These are phyloP conservation scores for Littorina saxatilis DNA, from an alignment of 1,140 invertebrate genomes.

Conservation along the genomic window DNA sequence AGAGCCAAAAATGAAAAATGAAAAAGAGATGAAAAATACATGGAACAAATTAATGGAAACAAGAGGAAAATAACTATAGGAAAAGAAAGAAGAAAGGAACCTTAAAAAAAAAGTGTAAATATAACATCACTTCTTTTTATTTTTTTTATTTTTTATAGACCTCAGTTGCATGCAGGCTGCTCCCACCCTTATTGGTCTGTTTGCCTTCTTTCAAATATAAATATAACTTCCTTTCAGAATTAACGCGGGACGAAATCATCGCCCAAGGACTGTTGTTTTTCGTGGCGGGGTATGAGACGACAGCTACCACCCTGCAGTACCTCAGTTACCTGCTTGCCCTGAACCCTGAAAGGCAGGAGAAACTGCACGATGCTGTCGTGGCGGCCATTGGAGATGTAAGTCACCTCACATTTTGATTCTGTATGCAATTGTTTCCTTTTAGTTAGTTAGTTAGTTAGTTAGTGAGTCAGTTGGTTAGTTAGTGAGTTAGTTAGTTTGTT, in stretches of 20 bases:
- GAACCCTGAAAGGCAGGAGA: conserved; percentile 79
- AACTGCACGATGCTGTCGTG: no score
- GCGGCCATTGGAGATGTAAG: no score
- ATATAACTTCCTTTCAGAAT: neutral
- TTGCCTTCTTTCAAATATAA: neutral
- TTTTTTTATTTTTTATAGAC: neutral
- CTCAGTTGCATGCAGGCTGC: no score
- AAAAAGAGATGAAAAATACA: no score
- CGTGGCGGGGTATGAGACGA: conserved; percentile 82
- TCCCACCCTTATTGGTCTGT: no score
- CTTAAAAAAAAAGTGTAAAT: neutral
- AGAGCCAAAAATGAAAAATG: no score
- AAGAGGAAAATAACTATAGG: neutral
- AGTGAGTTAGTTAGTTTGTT: no score
- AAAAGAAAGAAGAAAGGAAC: no score
- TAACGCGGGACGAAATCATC: conserved; percentile 79
- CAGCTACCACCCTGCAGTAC: conserved; percentile 78
- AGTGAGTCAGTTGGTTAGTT: no score
- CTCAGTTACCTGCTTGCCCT: conserved; percentile 79
- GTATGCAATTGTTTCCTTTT: no score
- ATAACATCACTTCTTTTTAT: neutral
- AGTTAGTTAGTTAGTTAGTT: no score
- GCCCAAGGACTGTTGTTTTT: conserved; percentile 83
- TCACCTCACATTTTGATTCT: no score
- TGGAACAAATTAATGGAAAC: neutral